Conservation (phyloP, 2,113 vertebrate genomes). For the Pseudolaguvia tuberculata region DNA sequence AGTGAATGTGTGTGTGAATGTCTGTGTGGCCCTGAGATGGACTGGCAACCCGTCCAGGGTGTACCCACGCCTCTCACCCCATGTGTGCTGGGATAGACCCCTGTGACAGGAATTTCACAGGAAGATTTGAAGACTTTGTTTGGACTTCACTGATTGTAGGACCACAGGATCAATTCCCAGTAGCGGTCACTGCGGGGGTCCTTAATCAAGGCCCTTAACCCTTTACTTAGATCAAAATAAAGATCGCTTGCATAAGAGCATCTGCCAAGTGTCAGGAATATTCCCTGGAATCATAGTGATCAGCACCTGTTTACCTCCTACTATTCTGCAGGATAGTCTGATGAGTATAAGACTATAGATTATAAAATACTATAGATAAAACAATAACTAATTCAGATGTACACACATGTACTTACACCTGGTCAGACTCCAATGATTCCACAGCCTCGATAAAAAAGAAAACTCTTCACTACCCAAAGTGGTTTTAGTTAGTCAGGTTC, state of each 20-base stretch:
- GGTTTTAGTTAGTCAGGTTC: constrained; percentile 6
- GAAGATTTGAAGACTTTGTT: background rate
- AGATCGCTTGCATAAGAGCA: too few species aligned
- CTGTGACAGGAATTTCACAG: too few species aligned
- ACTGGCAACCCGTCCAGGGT: too few species aligned
- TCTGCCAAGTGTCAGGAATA: background rate
- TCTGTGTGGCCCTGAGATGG: too few species aligned
- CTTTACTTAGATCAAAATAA: too few species aligned
- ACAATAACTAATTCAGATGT: background rate
- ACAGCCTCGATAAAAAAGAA: background rate
- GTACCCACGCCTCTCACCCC: too few species aligned
- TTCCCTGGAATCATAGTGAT: background rate
- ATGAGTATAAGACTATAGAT: background rate
- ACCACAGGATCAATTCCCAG: too few species aligned
- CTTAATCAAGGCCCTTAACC: too few species aligned
- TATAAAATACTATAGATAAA: background rate
- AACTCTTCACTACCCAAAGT: background rate
- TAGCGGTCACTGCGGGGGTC: too few species aligned
- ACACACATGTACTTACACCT: background rate
- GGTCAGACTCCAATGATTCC: background rate
- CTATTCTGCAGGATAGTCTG: background rate
- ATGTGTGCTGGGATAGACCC: too few species aligned
- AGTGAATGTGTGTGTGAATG: too few species aligned
- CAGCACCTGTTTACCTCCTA: too few species aligned
- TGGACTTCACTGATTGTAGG: background rate